Base-by-base conservation (phyloP, 2,797 vertebrate genomes). In the Gallinago stenura region DNA sequence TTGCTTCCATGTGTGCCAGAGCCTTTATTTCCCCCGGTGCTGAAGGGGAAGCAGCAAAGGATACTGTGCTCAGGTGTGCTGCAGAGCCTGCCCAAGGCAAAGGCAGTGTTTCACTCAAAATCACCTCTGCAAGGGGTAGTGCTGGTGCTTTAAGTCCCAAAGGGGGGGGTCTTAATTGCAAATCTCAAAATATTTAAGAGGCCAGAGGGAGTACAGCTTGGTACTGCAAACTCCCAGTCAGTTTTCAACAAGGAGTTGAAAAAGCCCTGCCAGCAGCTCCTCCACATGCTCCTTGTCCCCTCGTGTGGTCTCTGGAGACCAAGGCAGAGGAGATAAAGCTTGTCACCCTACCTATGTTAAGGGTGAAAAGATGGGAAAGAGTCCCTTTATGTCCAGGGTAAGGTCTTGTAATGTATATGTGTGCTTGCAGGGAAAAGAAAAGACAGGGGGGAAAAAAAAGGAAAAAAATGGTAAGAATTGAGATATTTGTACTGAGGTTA, bases 1-100 rank as follows among this genome's bases (percentile, higher is more conserved):
- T 13, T 43, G 17, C 41, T 73, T 81, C 48, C 18, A 35, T 3
- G 0, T 7, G 43, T 24, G 17, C 17, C 3, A 0, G 3, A 43
- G 28, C 16, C 14, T 83, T 90, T 70, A 8, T 83, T 91, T 75
- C 65, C 54, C 48, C 28, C 21, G 11, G 1, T 1, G 57, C 62
- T 56, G 65, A 54, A 70, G 45, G 21, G 54, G 62, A 56, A 43
- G 78, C 24, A 4, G 53, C 48, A 64, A 43, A 64, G 1, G 8
- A 19, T 6, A 39, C 43, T 2, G 35, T 22, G 60, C 37, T 24
- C 48, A 22, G 76, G 45, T 37, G 21, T 22, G 64, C 80, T 64
- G 81, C 77, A 69, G 69, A 56, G 50, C 3, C 0, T 17, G 65
- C 87, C 60, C 65, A 46, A 64, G 58, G 92, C 90, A 69, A 53